These are phyloP conservation scores for Drosophila willistoni DNA, from an alignment of 1,140 invertebrate species.

Conservation along the genomic window DNA sequence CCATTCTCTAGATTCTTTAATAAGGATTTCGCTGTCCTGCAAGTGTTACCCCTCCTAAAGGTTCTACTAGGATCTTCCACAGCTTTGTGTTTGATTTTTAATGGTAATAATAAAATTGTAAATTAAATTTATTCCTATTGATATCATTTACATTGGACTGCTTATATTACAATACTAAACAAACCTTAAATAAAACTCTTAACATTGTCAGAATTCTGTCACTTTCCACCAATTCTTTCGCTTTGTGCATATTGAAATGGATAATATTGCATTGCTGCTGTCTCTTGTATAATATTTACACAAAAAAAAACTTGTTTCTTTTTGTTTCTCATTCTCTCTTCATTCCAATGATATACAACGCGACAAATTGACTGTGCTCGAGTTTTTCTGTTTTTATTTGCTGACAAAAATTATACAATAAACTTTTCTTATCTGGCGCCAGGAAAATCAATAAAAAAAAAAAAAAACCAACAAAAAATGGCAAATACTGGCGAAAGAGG, in stretches of 20 bases:
- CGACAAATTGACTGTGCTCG: constrained; percentile 14
- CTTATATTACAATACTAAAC: too few species aligned
- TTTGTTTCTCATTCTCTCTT: neutral
- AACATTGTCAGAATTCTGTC: neutral
- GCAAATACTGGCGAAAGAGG: neutral
- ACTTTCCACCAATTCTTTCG: neutral
- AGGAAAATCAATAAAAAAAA: constrained; percentile 9
- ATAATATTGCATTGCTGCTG: neutral
- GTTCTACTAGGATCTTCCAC: too few species aligned
- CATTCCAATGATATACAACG: neutral
- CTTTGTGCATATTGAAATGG: neutral
- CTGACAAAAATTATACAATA: neutral
- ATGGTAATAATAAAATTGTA: too few species aligned
- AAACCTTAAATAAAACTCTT: neutral
- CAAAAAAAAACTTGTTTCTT: neutral
- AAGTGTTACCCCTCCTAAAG: too few species aligned
- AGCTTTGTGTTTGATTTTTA: too few species aligned
- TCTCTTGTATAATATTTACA: neutral
- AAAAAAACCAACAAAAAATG: neutral
- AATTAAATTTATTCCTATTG: too few species aligned
- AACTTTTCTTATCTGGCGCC: constrained; percentile 20
- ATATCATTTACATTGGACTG: too few species aligned
- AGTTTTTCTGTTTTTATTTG: neutral
- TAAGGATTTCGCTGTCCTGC: too few species aligned
- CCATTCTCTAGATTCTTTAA: too few species aligned